Evolutionary conservation across 2,113 vertebrate species (phyloP).

Genomic region (Taurulus bubalis): DNA sequence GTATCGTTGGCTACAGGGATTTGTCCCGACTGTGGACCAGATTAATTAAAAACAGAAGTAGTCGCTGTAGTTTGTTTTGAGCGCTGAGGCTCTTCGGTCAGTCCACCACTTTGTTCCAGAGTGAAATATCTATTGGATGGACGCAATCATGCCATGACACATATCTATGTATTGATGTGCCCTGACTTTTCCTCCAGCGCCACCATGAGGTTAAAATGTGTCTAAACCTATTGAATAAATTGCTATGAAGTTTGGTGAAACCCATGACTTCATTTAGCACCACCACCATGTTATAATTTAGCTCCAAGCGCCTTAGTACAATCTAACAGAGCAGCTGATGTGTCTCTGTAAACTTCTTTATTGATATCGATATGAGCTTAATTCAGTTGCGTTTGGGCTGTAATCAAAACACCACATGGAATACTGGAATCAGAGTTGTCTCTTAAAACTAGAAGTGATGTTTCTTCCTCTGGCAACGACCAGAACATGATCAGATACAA

Average conservation of each 20-base stretch:
- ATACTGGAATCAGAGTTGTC: not conserved
- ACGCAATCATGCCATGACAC: not conserved
- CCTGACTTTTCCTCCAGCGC: not conserved
- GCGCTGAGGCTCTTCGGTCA: not conserved
- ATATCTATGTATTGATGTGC: too few species aligned
- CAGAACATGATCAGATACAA: not conserved
- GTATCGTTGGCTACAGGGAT: conserved; percentile 2
- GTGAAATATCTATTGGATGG: conserved; percentile 6
- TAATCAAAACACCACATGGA: not conserved
- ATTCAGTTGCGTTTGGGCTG: not conserved
- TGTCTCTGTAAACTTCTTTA: not conserved
- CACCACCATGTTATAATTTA: not conserved
- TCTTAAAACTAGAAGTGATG: not conserved
- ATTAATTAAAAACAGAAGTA: conserved; percentile 14
- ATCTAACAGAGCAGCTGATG: not conserved
- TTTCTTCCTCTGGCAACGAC: not conserved
- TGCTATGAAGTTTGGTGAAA: not conserved
- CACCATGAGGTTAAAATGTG: not conserved
- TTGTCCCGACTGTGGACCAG: not conserved
- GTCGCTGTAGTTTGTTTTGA: not conserved
- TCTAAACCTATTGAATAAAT: not conserved
- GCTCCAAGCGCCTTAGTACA: not conserved
- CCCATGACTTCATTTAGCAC: not conserved
- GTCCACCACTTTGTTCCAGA: not conserved
- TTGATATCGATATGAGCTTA: not conserved